These are phyloP conservation scores for Coptodon rendalli DNA, from an alignment of 2,113 vertebrate species.

Conservation along the genomic window DNA sequence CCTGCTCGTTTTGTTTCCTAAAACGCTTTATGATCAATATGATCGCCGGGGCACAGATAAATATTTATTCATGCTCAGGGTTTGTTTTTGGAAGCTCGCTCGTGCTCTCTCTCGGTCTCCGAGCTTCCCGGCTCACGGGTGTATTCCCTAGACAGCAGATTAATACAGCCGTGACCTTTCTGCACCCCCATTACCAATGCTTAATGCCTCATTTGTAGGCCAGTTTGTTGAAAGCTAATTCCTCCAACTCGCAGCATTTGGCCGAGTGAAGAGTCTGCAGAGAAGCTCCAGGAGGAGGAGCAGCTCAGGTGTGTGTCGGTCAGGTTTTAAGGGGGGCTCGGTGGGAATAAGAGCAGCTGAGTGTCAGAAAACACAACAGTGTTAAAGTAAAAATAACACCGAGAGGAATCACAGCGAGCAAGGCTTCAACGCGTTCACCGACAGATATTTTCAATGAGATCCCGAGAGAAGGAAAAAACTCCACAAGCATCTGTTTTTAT, in stretches of 20 bases:
- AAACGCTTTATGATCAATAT: conserved; percentile 54
- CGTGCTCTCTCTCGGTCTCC: background rate
- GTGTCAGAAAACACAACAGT: background rate
- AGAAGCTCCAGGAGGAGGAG: background rate
- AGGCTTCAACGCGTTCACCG: conserved; percentile 10
- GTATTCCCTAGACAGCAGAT: conserved; percentile 59
- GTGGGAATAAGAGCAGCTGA: background rate
- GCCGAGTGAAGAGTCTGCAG: background rate
- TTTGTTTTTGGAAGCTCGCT: conserved; percentile 51
- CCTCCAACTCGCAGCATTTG: conserved; percentile 21
- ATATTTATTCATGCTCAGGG: conserved; percentile 59
- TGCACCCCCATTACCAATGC: conserved; percentile 59
- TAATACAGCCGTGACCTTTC: conserved; percentile 69
- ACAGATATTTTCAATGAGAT: background rate
- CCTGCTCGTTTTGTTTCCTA: conserved; percentile 28
- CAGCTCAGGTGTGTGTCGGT: conserved; percentile 8
- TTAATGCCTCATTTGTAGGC: conserved; percentile 70
- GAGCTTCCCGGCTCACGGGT: conserved; percentile 16
- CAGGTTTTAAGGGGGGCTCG: background rate
- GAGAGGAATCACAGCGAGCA: background rate
- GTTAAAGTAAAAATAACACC: background rate
- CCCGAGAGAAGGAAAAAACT: background rate
- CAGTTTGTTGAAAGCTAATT: conserved; percentile 51
- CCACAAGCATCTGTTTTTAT: conserved; percentile 1
- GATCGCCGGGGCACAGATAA: background rate